Base-by-base conservation (phyloP, 2,888 invertebrate species). In the Chydorus sphaericus region DNA sequence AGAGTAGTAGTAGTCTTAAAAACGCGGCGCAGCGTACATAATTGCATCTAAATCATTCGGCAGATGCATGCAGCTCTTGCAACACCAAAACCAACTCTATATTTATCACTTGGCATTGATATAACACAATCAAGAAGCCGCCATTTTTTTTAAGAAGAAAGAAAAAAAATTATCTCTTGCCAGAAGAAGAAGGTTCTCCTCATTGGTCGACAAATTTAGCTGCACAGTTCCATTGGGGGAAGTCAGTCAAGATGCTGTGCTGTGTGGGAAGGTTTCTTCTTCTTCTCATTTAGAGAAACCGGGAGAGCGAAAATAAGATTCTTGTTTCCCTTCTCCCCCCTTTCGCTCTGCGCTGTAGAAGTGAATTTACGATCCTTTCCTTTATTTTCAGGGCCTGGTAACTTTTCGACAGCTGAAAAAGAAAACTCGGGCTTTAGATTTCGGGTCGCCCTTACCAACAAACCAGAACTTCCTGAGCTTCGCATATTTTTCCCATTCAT, bases 371-470 rank as follows among this genome's bases (percentile, higher is more conserved):
- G 44, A 44, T 44, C 44, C 44, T 44, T 44, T n/a, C n/a, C n/a
- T n/a, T n/a, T n/a, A n/a, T n/a, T 44, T 44, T 44, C 44, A 44
- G 8, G 44, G n/a, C n/a, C 44, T 28, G 44, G 44, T 44, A 44
- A 44, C 44, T 44, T 44, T 44, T 44, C 44, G 44, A 44, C 44
- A 44, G 44, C 44, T 44, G 44, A 44, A 44, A n/a, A n/a, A n/a
- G n/a, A n/a, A n/a, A 44, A 44, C 33, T 33, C 33, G 33, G 33
- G n/a, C n/a, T n/a, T n/a, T n/a, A n/a, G n/a, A n/a, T n/a, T n/a
- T n/a, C n/a, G n/a, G n/a, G n/a, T n/a, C n/a, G n/a, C n/a, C n/a
- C n/a, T n/a, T n/a, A n/a, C n/a, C n/a, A n/a, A n/a, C n/a, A n/a
- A n/a, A n/a, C n/a, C n/a, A n/a, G n/a, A n/a, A n/a, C n/a, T n/a